These are phyloP conservation scores for Petrolisthes manimaculis DNA, from an alignment of 2,888 invertebrate genomes.

Conservation along the genomic window DNA sequence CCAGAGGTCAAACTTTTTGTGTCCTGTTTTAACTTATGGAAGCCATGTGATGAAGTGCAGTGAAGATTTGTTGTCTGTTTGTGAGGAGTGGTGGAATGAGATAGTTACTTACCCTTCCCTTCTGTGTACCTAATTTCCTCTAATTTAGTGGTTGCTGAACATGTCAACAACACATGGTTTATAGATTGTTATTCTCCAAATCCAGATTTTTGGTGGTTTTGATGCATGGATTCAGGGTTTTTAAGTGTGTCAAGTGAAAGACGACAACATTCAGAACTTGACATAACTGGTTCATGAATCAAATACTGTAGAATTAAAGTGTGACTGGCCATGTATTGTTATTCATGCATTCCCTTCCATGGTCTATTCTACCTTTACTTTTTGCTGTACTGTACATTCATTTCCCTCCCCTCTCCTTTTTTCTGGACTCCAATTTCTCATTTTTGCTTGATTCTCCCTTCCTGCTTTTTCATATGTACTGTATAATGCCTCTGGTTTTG, in stretches of 20 bases:
- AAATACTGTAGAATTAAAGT: no score
- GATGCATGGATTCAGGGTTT: no score
- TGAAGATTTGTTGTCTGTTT: neutral
- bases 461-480: neutral
- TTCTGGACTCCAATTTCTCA: neutral
- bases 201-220: no score
- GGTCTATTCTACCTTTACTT: neutral
- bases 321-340: no score
- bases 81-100: neutral
- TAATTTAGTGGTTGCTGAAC: no score
- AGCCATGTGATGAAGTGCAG: neutral
- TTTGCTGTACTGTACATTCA: neutral
- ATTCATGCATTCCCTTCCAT: neutral
- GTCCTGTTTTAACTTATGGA: neutral
- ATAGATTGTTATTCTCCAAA: no score
- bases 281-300: no score
- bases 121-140: no score
- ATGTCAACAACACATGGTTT: no score
- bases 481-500: neutral
- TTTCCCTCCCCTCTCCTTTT: neutral
- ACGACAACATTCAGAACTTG: no score
- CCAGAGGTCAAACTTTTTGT: neutral
- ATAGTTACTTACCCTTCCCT: no score
- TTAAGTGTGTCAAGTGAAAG: no score
- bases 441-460: neutral